Percentiles rank a stretch among this genome's conserved stretches.
phyloP scores from a whole-genome alignment of 2,113 vertebrate species.

The Anhinga rufa region DNA sequence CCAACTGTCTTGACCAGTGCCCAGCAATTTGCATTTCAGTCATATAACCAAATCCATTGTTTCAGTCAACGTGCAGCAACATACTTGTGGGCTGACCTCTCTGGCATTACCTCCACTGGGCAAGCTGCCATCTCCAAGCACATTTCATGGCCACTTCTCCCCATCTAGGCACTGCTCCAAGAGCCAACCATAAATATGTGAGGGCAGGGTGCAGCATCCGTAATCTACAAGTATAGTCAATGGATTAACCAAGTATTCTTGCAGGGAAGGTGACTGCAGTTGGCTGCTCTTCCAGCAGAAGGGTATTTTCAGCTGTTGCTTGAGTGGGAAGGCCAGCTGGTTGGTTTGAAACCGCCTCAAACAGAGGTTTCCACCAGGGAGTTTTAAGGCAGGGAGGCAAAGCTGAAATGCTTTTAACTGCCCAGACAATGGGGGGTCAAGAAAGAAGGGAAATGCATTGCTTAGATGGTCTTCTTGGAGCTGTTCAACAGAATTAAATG shows the following conservation, averaged over 20 bases:
- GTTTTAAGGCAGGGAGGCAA: background rate
- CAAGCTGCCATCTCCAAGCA: background rate
- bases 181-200: background rate
- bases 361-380: background rate
- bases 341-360: background rate
- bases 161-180: background rate
- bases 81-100: background rate
- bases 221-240: background rate
- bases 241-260: background rate
- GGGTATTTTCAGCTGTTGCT: background rate
- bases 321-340: background rate
- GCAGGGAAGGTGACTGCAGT: background rate
- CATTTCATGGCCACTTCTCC: background rate
- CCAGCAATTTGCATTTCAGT: background rate
- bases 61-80: background rate
- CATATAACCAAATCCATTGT: background rate
- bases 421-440: background rate
- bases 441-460: background rate
- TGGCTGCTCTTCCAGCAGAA: background rate
- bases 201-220: background rate
- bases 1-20: background rate
- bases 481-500: conserved; percentile 12
- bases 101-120: background rate
- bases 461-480: background rate
- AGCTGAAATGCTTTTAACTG: conserved; percentile 22